These are phyloP conservation scores for Chaenodraco wilsoni DNA, from an alignment of 2,797 vertebrate genomes.

Conservation along the genomic window DNA sequence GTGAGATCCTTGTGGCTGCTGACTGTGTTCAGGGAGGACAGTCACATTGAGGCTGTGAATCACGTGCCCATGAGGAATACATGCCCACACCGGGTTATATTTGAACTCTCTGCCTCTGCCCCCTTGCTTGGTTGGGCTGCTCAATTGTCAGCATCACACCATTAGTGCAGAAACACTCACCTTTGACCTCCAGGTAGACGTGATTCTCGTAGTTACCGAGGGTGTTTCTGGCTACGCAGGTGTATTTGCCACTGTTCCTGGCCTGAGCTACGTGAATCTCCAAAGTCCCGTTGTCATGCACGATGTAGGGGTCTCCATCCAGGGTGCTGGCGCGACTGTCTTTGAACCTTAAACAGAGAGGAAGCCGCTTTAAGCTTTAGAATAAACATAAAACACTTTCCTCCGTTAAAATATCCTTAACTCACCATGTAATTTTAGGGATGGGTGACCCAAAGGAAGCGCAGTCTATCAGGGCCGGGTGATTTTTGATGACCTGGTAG, in stretches of 20 bases:
- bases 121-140: too few relatives aligned
- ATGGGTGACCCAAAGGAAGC: constrained; percentile 94
- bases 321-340: constrained; percentile 88
- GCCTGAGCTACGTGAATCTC: constrained; percentile 89
- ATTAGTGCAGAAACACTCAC: constrained; percentile 68
- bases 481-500: constrained; percentile 93
- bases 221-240: constrained; percentile 90
- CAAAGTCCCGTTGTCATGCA: constrained; percentile 92
- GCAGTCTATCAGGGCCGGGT: constrained; percentile 88
- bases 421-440: constrained; percentile 93
- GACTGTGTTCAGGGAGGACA: too few relatives aligned
- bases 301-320: constrained; percentile 86
- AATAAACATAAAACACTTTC: background rate
- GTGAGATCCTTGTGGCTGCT: too few relatives aligned
- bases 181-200: constrained; percentile 93
- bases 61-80: too few relatives aligned
- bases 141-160: background rate
- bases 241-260: constrained; percentile 89
- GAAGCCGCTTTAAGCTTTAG: constrained; percentile 6
- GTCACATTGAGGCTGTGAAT: too few relatives aligned
- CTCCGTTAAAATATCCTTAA: constrained; percentile 16
- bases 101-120: too few relatives aligned
- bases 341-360: constrained; percentile 89
- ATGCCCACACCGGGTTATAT: too few relatives aligned
- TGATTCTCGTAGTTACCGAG: constrained; percentile 92